phyloP scores from a whole-genome alignment of 2,888 invertebrate genomes.

The Xylophagus ater region DNA sequence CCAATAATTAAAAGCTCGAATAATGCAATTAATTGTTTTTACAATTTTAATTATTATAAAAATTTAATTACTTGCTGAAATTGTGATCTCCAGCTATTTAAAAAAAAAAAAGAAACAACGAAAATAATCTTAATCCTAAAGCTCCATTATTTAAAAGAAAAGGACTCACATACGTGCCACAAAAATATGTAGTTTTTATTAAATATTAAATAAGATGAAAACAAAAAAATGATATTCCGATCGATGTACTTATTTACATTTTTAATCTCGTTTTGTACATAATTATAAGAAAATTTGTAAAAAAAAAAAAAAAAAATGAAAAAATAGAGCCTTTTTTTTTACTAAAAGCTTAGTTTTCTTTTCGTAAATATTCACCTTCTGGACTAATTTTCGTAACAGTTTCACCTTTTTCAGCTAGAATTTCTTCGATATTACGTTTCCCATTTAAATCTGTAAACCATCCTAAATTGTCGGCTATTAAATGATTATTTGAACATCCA shows the following conservation, averaged over 20 bases:
- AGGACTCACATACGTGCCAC: too few species aligned
- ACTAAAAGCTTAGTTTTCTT: not conserved
- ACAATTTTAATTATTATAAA: too few species aligned
- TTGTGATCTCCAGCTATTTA: too few species aligned
- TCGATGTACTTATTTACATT: constrained; percentile 12
- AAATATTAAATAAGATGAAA: too few species aligned
- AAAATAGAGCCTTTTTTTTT: not conserved
- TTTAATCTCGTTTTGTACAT: constrained; percentile 5
- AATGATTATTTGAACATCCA: constrained; percentile 78
- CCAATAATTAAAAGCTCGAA: too few species aligned
- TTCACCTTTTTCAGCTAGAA: constrained; percentile 80
- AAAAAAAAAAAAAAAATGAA: constrained; percentile 1
- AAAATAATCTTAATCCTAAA: too few species aligned
- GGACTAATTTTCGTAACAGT: constrained; percentile 48
- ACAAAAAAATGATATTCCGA: too few species aligned
- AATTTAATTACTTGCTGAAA: too few species aligned
- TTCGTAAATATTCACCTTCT: constrained; percentile 14
- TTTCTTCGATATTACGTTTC: constrained; percentile 80
- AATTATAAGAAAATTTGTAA: constrained; percentile 1
- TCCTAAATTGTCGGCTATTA: constrained; percentile 91
- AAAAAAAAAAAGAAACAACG: too few species aligned
- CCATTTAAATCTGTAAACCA: constrained; percentile 80
- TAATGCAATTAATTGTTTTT: too few species aligned
- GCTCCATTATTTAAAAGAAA: too few species aligned
- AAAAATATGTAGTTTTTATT: too few species aligned